Conservation (phyloP, 1,140 invertebrate species). For the Probaryconus sp. region DNA sequence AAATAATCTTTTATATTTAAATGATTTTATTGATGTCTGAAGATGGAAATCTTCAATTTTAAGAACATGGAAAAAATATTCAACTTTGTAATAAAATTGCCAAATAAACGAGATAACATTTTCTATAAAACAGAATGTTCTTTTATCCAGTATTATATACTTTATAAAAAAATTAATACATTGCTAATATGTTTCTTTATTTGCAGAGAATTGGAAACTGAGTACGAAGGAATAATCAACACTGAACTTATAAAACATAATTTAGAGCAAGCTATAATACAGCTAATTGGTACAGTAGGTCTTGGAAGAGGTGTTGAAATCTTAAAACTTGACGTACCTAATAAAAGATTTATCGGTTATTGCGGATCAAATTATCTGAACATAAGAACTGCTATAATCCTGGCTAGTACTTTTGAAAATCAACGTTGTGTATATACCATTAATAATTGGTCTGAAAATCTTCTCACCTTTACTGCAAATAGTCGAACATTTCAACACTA, state of each 20-base stretch:
- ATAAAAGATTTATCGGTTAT: slow-evolving; percentile 78
- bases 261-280: slow-evolving; percentile 78
- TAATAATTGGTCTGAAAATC: slow-evolving; percentile 77
- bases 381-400: slow-evolving; percentile 79
- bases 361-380: slow-evolving; percentile 80
- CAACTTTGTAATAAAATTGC: no score
- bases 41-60: no score
- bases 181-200: no score
- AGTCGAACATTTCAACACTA: slow-evolving; percentile 71
- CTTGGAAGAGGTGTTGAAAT: slow-evolving; percentile 79
- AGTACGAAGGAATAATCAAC: slow-evolving; percentile 71
- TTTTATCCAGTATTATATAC: no score
- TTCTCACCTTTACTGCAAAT: slow-evolving; percentile 70
- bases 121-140: no score
- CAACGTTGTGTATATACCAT: slow-evolving; percentile 79
- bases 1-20: no score
- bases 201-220: slow-evolving; percentile 78
- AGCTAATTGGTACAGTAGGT: slow-evolving; percentile 81
- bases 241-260: slow-evolving; percentile 79
- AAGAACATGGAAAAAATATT: no score
- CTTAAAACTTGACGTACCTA: slow-evolving; percentile 78
- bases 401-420: slow-evolving; percentile 79
- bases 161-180: no score
- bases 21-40: no score
- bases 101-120: no score